These are phyloP conservation scores for Enhydra lutris DNA, from an alignment of 2,113 vertebrate genomes.

Conservation along the genomic window DNA sequence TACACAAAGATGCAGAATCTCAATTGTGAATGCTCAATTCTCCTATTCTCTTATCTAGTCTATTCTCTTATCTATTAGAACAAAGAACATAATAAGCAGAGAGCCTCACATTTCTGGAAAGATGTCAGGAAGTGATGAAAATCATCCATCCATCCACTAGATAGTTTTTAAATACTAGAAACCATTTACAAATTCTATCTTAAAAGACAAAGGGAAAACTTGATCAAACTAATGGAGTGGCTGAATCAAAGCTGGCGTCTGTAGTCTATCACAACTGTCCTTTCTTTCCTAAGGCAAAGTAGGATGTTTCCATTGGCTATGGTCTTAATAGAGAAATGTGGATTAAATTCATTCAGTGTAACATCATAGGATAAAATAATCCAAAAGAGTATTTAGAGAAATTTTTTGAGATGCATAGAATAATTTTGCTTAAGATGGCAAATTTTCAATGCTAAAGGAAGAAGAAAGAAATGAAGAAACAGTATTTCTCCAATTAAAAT, in stretches of 20 bases:
- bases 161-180: neutral
- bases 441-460: neutral
- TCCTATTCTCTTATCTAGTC: neutral
- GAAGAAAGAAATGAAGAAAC: neutral
- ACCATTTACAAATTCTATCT: neutral
- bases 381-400: neutral
- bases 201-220: conserved; percentile 26
- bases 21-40: neutral
- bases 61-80: neutral
- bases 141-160: neutral
- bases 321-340: neutral
- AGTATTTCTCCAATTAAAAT: neutral
- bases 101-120: neutral
- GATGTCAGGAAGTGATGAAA: neutral
- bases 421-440: neutral
- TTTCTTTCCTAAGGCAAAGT: neutral
- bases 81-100: neutral
- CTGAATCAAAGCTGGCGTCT: neutral
- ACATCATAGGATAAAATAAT: neutral
- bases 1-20: neutral
- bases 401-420: neutral
- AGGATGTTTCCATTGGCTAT: neutral
- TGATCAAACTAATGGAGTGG: neutral
- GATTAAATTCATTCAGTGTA: neutral
- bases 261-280: neutral